Percentiles rank a stretch among this genome's conserved stretches.
Evolutionary conservation across 2,113 vertebrate genomes (phyloP).

Genomic region (Phaetusa simplex): DNA sequence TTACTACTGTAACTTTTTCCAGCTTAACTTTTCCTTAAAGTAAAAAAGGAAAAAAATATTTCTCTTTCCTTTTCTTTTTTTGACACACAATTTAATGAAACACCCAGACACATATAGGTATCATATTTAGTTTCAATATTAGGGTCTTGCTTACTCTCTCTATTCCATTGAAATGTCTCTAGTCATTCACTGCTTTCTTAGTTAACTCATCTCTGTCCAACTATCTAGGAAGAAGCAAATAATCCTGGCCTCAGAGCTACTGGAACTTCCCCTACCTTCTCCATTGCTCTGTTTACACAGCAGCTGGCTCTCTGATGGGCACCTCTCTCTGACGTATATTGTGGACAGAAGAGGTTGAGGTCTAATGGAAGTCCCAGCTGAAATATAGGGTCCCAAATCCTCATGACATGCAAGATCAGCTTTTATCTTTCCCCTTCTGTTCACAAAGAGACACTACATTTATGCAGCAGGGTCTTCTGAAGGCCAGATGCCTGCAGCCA

Average conservation of each 20-base stretch:
- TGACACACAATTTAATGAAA: not conserved
- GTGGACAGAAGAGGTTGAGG: not conserved
- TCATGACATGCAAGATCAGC: not conserved
- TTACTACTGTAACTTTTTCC: not conserved
- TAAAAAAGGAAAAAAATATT: not conserved
- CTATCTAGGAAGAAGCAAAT: not conserved
- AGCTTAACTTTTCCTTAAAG: constrained; percentile 6
- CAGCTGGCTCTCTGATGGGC: not conserved
- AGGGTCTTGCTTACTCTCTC: not conserved
- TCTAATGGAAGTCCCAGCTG: not conserved
- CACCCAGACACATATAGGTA: not conserved
- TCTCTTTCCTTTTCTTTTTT: not conserved
- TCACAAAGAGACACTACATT: not conserved
- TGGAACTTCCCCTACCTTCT: not conserved
- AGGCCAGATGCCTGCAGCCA: not conserved
- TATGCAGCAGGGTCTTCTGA: not conserved
- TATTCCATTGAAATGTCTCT: not conserved
- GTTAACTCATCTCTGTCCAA: not conserved
- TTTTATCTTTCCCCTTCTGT: not conserved
- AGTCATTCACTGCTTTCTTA: not conserved
- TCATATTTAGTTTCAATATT: not conserved
- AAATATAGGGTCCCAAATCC: not conserved
- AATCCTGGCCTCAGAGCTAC: not conserved
- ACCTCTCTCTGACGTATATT: rapidly evolving
- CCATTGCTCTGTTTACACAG: not conserved